These are phyloP conservation scores for Empidonax traillii DNA, from an alignment of 2,113 vertebrate species.

Conservation along the genomic window DNA sequence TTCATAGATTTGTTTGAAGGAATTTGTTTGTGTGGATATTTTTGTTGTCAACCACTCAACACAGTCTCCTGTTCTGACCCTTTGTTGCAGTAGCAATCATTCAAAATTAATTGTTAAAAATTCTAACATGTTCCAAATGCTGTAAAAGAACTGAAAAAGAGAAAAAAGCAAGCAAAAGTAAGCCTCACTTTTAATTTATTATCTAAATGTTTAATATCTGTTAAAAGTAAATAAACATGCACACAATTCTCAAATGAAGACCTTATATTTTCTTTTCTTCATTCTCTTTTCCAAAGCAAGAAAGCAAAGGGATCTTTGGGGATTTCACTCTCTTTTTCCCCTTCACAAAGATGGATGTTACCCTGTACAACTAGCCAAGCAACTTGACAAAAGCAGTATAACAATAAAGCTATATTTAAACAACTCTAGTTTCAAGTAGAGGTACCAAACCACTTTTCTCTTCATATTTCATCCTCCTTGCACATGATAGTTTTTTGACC, in stretches of 20 bases:
- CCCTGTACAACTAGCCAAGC: neutral
- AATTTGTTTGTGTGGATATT: neutral
- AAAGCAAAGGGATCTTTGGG: neutral
- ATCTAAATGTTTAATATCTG: neutral
- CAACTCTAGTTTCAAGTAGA: neutral
- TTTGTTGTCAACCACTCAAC: neutral
- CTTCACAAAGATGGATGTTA: conserved; percentile 24
- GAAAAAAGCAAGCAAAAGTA: neutral
- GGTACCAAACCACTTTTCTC: neutral
- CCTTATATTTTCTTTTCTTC: neutral
- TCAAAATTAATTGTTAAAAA: neutral
- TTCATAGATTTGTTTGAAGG: neutral
- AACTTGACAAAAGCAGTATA: neutral
- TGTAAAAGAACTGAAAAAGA: neutral
- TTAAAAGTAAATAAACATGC: neutral
- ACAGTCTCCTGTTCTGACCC: neutral
- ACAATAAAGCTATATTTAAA: conserved; percentile 47
- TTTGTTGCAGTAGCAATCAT: neutral
- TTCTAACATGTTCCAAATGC: neutral
- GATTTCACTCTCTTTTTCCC: neutral
- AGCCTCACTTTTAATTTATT: neutral
- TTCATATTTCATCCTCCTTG: neutral
- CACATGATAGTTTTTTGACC: neutral
- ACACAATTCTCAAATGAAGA: neutral
- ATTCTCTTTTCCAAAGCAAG: neutral